A percentile compares a stretch with the other conserved stretches of the same genome.
These are phyloP conservation scores for Recurvirostra avosetta DNA, from an alignment of 2,113 vertebrate genomes.

Conservation along the genomic window DNA sequence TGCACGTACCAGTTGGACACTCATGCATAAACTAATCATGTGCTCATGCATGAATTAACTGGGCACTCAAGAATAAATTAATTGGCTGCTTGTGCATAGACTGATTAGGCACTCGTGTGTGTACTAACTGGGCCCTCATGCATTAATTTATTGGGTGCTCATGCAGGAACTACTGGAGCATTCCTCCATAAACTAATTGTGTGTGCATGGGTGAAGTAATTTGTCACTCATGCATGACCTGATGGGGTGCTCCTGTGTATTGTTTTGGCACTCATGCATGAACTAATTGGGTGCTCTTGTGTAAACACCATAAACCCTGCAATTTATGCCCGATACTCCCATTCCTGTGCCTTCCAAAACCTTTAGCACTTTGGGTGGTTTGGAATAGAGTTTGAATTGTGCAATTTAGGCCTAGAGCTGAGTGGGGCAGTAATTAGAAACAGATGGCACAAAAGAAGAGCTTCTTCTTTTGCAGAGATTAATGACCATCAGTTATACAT, in stretches of 20 bases:
- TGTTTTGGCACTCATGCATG: neutral
- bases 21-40: neutral
- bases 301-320: neutral
- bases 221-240: neutral
- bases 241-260: neutral
- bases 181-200: neutral
- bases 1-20: neutral
- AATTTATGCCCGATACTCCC: neutral
- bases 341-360: slow-evolving; percentile 26
- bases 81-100: neutral
- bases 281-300: neutral
- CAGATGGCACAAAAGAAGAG: slow-evolving; percentile 14
- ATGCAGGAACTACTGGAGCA: neutral
- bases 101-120: neutral
- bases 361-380: slow-evolving; percentile 42
- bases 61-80: neutral
- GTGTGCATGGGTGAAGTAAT: neutral
- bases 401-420: slow-evolving; percentile 9
- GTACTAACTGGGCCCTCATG: neutral
- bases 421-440: slow-evolving; percentile 11
- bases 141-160: neutral
- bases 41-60: neutral
- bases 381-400: slow-evolving; percentile 1
- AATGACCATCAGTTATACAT: neutral
- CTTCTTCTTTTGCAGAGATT: slow-evolving; percentile 2